Evolutionary conservation across 2,797 vertebrate species (phyloP).

Genomic region (Tolypeutes matacus): DNA sequence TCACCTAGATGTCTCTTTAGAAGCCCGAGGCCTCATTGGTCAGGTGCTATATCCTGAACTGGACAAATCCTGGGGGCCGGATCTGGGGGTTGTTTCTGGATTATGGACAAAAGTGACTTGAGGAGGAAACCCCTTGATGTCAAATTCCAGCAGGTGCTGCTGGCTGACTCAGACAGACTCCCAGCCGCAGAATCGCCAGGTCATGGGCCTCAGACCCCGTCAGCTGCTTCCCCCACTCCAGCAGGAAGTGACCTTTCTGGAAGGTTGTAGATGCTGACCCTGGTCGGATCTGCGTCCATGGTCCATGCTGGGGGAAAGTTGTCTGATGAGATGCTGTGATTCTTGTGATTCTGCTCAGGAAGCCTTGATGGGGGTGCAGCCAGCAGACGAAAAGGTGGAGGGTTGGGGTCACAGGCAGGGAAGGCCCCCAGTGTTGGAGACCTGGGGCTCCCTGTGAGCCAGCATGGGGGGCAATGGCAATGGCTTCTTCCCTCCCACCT

Average conservation of each 20-base stretch:
- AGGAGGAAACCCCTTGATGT: neutral
- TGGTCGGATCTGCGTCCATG: neutral
- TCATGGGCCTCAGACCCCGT: neutral
- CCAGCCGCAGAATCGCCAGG: neutral
- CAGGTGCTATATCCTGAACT: fast-evolving
- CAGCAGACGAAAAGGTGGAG: neutral
- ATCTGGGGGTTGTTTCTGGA: fast-evolving
- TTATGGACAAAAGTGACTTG: neutral
- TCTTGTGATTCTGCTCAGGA: neutral
- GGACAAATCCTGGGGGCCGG: neutral
- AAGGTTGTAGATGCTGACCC: neutral
- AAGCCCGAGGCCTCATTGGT: too few relatives aligned
- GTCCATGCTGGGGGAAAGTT: neutral
- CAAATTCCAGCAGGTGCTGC: neutral
- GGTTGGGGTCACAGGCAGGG: too few relatives aligned
- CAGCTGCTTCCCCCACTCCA: neutral
- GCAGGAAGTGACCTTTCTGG: slow-evolving; percentile 2
- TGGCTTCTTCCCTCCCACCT: neutral
- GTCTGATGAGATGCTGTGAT: neutral
- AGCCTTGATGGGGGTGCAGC: neutral
- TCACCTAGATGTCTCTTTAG: too few relatives aligned
- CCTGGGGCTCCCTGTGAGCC: neutral
- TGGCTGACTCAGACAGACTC: neutral
- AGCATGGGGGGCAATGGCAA: neutral
- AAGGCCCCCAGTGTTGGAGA: too few relatives aligned